phyloP scores from a whole-genome alignment of 1,140 invertebrate genomes.

The Papilio polytes region DNA sequence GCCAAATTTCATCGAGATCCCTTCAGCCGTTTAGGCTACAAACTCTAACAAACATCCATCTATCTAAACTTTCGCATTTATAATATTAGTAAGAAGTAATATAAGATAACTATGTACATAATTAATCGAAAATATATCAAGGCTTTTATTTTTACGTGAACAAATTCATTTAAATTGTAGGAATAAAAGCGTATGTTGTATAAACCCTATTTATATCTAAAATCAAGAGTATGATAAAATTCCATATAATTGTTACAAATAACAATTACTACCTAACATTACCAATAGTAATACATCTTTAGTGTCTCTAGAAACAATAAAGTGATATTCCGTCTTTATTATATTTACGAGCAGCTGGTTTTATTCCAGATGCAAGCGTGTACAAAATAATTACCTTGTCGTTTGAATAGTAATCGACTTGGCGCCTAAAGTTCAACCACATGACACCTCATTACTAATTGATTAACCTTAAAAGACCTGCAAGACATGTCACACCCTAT shows the following conservation, averaged over 20 bases:
- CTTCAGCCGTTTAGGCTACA: too few relatives aligned
- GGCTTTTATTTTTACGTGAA: too few relatives aligned
- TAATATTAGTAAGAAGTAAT: too few relatives aligned
- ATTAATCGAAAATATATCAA: background rate
- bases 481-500: background rate
- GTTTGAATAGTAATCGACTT: constrained; percentile 10
- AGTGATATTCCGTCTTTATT: background rate
- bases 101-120: too few relatives aligned
- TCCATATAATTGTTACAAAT: too few relatives aligned
- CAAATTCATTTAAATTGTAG: too few relatives aligned
- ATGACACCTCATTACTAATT: constrained; percentile 37
- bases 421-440: constrained; percentile 26
- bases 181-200: too few relatives aligned
- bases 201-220: too few relatives aligned
- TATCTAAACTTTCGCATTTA: too few relatives aligned
- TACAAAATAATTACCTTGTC: constrained; percentile 25
- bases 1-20: too few relatives aligned
- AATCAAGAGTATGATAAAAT: too few relatives aligned
- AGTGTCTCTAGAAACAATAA: background rate
- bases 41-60: too few relatives aligned
- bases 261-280: background rate
- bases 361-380: constrained; percentile 16
- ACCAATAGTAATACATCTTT: background rate
- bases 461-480: constrained; percentile 13
- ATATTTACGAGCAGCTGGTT: background rate